Evolutionary conservation across 2,113 vertebrate genomes (phyloP), one percentile per base, ranked within the genome.

Genomic region (Malurus cyaneus): DNA sequence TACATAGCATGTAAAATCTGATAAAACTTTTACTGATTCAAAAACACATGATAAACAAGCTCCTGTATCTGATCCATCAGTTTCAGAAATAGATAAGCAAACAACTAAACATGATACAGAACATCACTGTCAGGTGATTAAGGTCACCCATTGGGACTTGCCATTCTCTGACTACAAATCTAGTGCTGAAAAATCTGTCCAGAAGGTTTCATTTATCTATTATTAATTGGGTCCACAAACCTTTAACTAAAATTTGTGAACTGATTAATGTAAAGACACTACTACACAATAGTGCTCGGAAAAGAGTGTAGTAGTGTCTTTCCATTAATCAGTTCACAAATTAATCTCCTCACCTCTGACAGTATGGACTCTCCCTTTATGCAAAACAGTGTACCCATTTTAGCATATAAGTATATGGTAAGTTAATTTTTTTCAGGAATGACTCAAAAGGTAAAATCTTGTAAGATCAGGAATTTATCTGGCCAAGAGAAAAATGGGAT

Each of bases 21-120:
- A 97, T 97, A 96, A 97, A 96, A 96, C 81, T 86, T 96, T 94
- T 80, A 94, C 90, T 95, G 94, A 96, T 93, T 96, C 94, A 96
- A 96, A 86, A 18, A 97, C 93, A 95, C 96, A 80, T 95, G 95
- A 96, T 96, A 96, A 97, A 96, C 90, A 96, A 93, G 79, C 54
- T 92, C 18, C 29, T 89, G 28, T 92, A 97, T 97, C 94, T 95
- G 90, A 96, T 96, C 78, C 79, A 97, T 97, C 97, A 96, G 94
- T 79, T 93, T 93, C 84, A 96, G 88, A 96, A 96, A 88, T 39
- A 94, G 97, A 96, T 96, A 97, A 97, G 95, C 89, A 96, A 97
- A 96, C 79, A 88, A 70, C 86, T 54, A 77, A 93, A 93, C 92
- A 89, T 86, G 95, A 96, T 95, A 93, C 61, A 70, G 92, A 96